Evolutionary conservation across 2,888 invertebrate genomes (phyloP), one percentile per base, ranked within the genome.

Genomic region (Hydrotaea diabolus): DNA sequence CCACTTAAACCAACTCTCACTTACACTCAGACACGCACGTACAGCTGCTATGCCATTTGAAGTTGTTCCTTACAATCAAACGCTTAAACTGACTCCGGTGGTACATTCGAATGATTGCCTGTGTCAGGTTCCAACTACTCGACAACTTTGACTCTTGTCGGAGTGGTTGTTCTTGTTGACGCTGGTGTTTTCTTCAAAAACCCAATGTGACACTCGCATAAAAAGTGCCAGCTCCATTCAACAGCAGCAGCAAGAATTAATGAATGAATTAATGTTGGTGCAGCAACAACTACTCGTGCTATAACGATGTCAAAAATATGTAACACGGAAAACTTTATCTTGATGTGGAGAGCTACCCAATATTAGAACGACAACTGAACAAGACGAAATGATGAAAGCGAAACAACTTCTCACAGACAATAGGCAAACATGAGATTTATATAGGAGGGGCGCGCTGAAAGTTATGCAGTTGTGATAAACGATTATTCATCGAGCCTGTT

Each of bases 61-160:
- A 66, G 13, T 39, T 66, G 39, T n/a, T 62, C 8, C 62, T 31
- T 26, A 15, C 62, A 62, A 62, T 31, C 62, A 49, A 2, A 49
- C 49, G 11, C 31, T 53, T 1, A 21, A 7, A 57, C 69, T 69
- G 5, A 15, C 23, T 59, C 21, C 39, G 49, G 43, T 31, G 39
- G 17, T 57, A 39, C 9, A 66, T 74, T 79, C 82, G 62, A 74
- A 77, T 80, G 82, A 77, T 80, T 82, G 77, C 85, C 79, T 71
- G 49, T 71, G 79, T 74, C 85, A 82, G 82, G 77, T 82, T n/a
- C n/a, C n/a, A n/a, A n/a, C n/a, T n/a, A 80, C 77, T 85, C 77
- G 80, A 55, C 53, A 82, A 77, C n/a, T 62, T 74, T 59, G 59
- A 39, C 5, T 62, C 11, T 59, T 26, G 59, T 15, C 11, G 23